Conservation (phyloP, 1,140 invertebrate genomes). For the Paracyclopina nana region DNA sequence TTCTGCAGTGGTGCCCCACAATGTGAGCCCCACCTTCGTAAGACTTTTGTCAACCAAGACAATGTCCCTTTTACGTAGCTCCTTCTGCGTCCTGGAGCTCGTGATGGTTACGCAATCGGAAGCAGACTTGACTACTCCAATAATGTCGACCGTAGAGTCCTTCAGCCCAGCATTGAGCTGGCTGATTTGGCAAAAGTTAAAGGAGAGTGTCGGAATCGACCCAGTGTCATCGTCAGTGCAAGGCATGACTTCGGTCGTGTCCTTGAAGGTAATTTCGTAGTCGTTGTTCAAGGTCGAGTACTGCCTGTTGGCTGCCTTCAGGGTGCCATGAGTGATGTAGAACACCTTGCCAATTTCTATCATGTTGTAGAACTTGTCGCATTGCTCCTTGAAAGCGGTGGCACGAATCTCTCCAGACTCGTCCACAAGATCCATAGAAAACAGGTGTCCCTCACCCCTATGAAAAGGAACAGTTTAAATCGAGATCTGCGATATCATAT, state of each 20-base stretch:
- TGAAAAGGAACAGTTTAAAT: too few relatives aligned
- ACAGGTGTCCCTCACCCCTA: constrained; percentile 75
- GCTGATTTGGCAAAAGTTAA: constrained; percentile 56
- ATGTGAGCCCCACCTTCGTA: constrained; percentile 34
- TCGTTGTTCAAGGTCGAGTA: constrained; percentile 68
- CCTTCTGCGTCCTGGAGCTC: constrained; percentile 47
- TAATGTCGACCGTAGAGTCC: constrained; percentile 60
- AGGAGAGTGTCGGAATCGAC: constrained; percentile 54
- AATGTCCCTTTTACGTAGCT: constrained; percentile 74
- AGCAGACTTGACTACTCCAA: constrained; percentile 62
- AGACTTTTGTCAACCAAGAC: constrained; percentile 64
- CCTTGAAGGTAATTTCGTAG: constrained; percentile 82
- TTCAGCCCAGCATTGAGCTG: constrained; percentile 44
- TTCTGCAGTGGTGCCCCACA: constrained; percentile 63
- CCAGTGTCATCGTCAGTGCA: constrained; percentile 32
- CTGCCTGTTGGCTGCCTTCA: constrained; percentile 83
- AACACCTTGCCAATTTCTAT: constrained; percentile 58
- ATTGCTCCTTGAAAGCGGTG: constrained; percentile 75
- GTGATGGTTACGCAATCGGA: constrained; percentile 49
- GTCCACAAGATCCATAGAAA: constrained; percentile 77
- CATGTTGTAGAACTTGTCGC: constrained; percentile 74
- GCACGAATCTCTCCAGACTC: constrained; percentile 81
- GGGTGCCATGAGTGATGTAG: constrained; percentile 51
- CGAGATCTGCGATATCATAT: too few relatives aligned
- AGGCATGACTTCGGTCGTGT: constrained; percentile 17